Evolutionary conservation across 1,140 invertebrate genomes (phyloP).

Genomic region (Drosophila ambigua): DNA sequence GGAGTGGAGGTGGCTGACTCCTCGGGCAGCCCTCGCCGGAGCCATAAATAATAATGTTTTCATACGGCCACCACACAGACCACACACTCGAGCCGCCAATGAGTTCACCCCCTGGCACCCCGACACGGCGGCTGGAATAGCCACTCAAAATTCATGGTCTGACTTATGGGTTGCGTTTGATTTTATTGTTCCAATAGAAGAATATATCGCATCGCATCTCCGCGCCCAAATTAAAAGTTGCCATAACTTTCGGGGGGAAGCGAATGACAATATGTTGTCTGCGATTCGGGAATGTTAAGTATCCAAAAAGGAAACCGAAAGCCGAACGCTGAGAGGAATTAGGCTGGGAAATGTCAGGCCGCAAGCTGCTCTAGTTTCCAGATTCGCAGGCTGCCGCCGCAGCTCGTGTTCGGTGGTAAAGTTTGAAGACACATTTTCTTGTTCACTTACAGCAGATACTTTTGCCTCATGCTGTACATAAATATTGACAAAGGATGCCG

Average conservation of each 20-base stretch:
- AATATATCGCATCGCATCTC: not conserved
- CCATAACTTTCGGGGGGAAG: not conserved
- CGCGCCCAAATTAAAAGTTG: not conserved
- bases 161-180: constrained; percentile 63
- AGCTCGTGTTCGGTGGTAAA: too few relatives aligned
- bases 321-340: not conserved
- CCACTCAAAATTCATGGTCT: constrained; percentile 69
- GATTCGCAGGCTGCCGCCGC: too few relatives aligned
- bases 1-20: not conserved
- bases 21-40: constrained; percentile 3
- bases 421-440: too few relatives aligned
- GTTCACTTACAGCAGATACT: too few relatives aligned
- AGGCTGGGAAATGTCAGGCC: too few relatives aligned
- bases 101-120: constrained; percentile 23
- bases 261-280: constrained; percentile 24
- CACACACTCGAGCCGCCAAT: constrained; percentile 12
- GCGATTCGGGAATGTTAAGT: not conserved
- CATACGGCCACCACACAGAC: constrained; percentile 1
- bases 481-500: too few relatives aligned
- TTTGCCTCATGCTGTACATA: too few relatives aligned
- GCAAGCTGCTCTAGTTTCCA: too few relatives aligned
- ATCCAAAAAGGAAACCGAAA: not conserved
- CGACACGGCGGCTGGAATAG: constrained; percentile 42
- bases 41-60: constrained; percentile 38
- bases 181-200: constrained; percentile 57